Base-by-base conservation (phyloP, 30 jellyfish, hydroid and myxozoan species). In the Sanderia malayensis region DNA sequence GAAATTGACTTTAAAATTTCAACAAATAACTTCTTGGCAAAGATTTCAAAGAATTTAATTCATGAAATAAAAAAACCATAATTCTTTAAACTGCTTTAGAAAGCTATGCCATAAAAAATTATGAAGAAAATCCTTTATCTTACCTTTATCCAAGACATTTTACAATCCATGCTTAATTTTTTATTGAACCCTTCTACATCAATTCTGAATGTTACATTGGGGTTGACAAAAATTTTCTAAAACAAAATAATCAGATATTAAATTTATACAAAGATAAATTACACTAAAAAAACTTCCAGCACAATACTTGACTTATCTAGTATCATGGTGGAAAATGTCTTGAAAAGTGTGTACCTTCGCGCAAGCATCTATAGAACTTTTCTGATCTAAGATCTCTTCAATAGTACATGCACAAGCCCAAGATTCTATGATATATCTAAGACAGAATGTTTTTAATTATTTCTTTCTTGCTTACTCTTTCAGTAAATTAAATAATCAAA, bases 141-240 rank as follows among this genome's bases (percentile, higher is more conserved):
- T 55, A 82, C 97, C 82, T 89, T 76, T 28, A 89, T 89, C 93
- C 87, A 89, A 4, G 46, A 58, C 17, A 52, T 80, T 31, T 80
- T 80, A 3, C 58, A 82, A 41, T 74, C 82, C 58, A 89, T 32
- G 3, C 89, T 27, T 30, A 89, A 10, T 55, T 82, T 89, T 44
- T 76, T 89, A 29, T 78, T 83, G 65, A 66, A 81, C 26, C 80
- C 93, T 33, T 82, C 95, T 6, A 89, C 92, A 30, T 88, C 88
- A 58, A 88, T 26, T 32, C 71, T 73, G 63, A 80, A 88, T 28
- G 91, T 73, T 26, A 23, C 47, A 27, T 34, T 44, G 11, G 46
- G 79, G 44, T 23, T 30, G 9, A 29, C 61, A 37, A 63, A 77
- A 61, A 61, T 20, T 28, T 46, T 17, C 80, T 70, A 27, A 6